Base-by-base conservation (phyloP, 2,113 vertebrate genomes). In the Tiliqua scincoides region DNA sequence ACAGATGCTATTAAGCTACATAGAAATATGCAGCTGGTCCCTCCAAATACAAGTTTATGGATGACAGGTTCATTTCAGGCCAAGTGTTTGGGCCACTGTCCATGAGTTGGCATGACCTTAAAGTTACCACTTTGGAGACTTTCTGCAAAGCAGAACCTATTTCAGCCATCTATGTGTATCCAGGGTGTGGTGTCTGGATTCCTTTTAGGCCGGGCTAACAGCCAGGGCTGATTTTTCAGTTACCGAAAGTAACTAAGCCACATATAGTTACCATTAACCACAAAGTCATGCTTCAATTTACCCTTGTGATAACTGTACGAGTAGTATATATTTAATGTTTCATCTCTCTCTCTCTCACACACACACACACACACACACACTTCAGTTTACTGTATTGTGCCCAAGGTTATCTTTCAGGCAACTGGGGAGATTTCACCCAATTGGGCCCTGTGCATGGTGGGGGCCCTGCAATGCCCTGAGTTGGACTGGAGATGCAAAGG, bases 31-130 rank as follows among this genome's bases (percentile, higher is more conserved):
- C 76, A 72, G 67, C 75, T 85, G 84, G 32, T 32, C 70, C 18
- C 17, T 15, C 35, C 35, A 32, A 21, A 71, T 71, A 37, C 43
- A 65, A 61, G 57, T 85, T 79, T 79, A 59, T 59, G 67, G 57
- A 79, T 30, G 76, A 73, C 40, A 86, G 23, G 84, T 65, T 79
- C 57, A 86, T 63, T 86, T 79, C 68, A 79, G 84, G 84, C 67
- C 43, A 79, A 59, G 37, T 35, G 21, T 21, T 72, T 79, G 37
- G 23, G 40, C 57, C 54, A 62, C 35, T 32, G 21, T 71, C 68
- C 84, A 73, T 61, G 79, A 72, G 52, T 18, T 59, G 57, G 68
- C 84, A 79, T 35, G 76, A 52, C 57, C 23, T 27, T 27, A 57
- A 61, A 72, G 63, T 73, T 48, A 65, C 54, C 72, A 65, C 77